phyloP scores from a whole-genome alignment of 2,888 invertebrate species.

The Dasysyrphus albostriatus region DNA sequence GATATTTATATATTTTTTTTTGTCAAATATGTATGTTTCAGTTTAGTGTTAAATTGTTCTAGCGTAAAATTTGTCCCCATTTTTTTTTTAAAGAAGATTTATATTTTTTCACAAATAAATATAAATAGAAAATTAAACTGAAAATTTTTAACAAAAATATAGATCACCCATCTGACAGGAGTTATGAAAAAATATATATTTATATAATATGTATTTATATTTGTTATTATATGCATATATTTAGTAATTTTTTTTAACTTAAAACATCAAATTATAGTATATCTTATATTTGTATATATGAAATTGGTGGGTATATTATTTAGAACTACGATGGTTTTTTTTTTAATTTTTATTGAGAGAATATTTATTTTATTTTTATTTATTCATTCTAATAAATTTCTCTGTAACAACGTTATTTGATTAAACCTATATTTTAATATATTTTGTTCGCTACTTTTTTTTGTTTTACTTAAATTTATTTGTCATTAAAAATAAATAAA shows the following conservation, averaged over 20 bases:
- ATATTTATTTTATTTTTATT: conserved; percentile 31
- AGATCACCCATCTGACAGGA: conserved; percentile 84
- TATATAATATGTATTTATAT: conserved; percentile 22
- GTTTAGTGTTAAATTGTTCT: conserved; percentile 58
- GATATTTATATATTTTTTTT: conserved; percentile 24
- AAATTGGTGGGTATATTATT: conserved; percentile 70
- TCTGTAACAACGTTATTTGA: conserved; percentile 43
- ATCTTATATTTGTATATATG: conserved; percentile 31
- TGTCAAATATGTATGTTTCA: conserved; percentile 56
- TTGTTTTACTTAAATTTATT: conserved; percentile 58
- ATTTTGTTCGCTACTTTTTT: conserved; percentile 8
- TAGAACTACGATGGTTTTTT: conserved; percentile 32
- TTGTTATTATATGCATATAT: background rate
- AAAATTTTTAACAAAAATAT: conserved; percentile 23
- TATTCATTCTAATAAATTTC: conserved; percentile 9
- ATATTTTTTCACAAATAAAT: conserved; percentile 31
- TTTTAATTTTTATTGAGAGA: background rate
- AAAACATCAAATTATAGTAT: conserved; percentile 1
- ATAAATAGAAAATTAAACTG: conserved; percentile 16
- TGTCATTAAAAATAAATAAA: conserved; percentile 68
- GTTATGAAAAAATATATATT: conserved; percentile 78
- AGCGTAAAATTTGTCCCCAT: conserved; percentile 74
- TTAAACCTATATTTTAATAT: conserved; percentile 3
- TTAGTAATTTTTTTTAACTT: conserved; percentile 12
- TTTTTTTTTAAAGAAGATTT: conserved; percentile 31